phyloP scores from a whole-genome alignment of 2,888 invertebrate genomes.

The Opisthograptis luteolata region DNA sequence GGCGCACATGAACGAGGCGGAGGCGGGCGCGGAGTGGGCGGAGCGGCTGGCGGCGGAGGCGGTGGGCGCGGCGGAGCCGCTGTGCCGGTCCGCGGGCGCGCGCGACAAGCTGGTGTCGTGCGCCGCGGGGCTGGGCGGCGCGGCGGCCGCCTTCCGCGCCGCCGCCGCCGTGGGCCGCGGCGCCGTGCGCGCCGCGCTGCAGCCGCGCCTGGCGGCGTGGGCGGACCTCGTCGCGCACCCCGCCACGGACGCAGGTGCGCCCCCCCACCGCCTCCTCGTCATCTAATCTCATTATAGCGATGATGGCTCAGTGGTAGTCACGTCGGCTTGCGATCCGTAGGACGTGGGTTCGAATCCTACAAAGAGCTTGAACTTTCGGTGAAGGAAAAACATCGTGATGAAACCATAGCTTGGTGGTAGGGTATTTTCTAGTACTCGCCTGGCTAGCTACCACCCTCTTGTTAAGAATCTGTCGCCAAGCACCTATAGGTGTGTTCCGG shows the following conservation, averaged over 20 bases:
- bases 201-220: conserved; percentile 57
- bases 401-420: too few relatives aligned
- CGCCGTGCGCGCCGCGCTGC: conserved; percentile 56
- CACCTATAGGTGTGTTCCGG: too few relatives aligned
- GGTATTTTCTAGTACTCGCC: too few relatives aligned
- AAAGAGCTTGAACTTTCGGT: too few relatives aligned
- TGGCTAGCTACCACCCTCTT: too few relatives aligned
- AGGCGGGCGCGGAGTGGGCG: conserved; percentile 95
- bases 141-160: conserved; percentile 65
- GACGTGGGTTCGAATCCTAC: too few relatives aligned
- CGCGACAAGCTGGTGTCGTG: conserved; percentile 63
- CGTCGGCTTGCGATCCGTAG: too few relatives aligned
- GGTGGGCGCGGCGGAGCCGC: conserved; percentile 87
- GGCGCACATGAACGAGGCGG: conserved; percentile 95
- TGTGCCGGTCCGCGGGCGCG: conserved; percentile 78
- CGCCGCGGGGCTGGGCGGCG: conserved; percentile 61
- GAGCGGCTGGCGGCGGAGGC: conserved; percentile 92
- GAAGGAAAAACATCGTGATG: too few relatives aligned
- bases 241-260: conserved; percentile 42
- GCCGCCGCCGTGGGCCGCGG: too few relatives aligned
- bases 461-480: too few relatives aligned
- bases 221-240: conserved; percentile 58
- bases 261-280: neutral
- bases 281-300: neutral
- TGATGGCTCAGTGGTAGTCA: too few relatives aligned